Base-by-base conservation (phyloP, 2,113 vertebrate species). In the Todiramphus saurophagus region DNA sequence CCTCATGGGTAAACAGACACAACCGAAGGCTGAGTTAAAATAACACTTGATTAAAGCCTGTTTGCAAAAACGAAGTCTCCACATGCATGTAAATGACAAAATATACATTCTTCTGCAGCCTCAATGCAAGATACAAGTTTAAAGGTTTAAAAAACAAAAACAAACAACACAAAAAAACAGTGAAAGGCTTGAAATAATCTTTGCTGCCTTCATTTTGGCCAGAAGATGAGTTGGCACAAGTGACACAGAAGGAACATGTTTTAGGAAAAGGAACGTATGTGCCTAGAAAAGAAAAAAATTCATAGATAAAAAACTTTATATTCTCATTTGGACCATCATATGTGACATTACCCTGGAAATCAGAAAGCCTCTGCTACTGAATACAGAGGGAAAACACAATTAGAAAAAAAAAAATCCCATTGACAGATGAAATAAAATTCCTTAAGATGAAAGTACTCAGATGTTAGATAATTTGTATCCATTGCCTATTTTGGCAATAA, bases 381-480 rank as follows among this genome's bases (percentile, higher is more conserved):
- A 64, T 46, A 59, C 33, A 83, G 69, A 25, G 31, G 30, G n/a
- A 13, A 89, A 94, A 73, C 2, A 27, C 10, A 60, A 79, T 87
- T 78, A 91, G 67, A 37, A 37, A 37, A 44, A 18, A 91, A 94
- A 90, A 92, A 73, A 74, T 17, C 31, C 31, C 28, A 13, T 23
- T 86, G 76, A 89, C 92, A 87, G 39, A 75, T 70, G 17, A 94
- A 94, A 87, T 72, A 79, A 82, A 91, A 89, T 44, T 87, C 28
- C 41, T 87, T 58, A 44, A 68, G 14, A 16, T 58, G 55, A 85
- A 96, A 91, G 35, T 53, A 82, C 4, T 84, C 60, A 85, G 35
- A 58, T 69, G 33, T 13, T 75, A 58, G n/a, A 75, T 16, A 78
- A 92, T 59, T 79, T 72, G 23, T 70, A 81, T 68, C 39, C 27